phyloP scores from a whole-genome alignment of 2,888 invertebrate species.

The Sesia apiformis region DNA sequence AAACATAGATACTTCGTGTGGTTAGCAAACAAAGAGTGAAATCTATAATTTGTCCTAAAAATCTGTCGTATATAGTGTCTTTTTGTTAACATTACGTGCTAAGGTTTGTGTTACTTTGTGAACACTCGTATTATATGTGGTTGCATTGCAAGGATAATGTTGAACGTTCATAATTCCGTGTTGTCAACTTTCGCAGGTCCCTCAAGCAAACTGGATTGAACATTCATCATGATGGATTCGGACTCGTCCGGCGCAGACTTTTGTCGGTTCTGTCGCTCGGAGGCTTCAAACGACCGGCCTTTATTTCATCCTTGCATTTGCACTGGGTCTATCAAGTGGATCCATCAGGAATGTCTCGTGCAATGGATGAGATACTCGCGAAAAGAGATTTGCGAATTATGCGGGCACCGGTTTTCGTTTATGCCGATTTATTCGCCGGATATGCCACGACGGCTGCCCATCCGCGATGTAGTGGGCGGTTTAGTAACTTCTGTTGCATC shows the following conservation, averaged over 20 bases:
- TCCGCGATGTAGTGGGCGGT: slow-evolving; percentile 94
- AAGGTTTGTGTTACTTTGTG: slow-evolving; percentile 25
- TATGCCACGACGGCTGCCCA: slow-evolving; percentile 97
- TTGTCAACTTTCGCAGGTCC: slow-evolving; percentile 46
- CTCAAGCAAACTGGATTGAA: slow-evolving; percentile 60
- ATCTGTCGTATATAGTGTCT: slow-evolving; percentile 29
- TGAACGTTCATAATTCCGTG: slow-evolving; percentile 2
- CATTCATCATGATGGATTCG: slow-evolving; percentile 57
- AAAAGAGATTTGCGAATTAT: slow-evolving; percentile 98
- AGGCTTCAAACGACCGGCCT: slow-evolving; percentile 92
- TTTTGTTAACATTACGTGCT: slow-evolving; percentile 20
- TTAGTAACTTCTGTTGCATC: slow-evolving; percentile 90
- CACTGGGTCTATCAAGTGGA: slow-evolving; percentile 99
- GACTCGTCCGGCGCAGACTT: slow-evolving; percentile 85
- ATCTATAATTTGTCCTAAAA: slow-evolving; percentile 31
- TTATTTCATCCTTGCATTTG: slow-evolving; percentile 99
- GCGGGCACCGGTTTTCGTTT: slow-evolving; percentile 97
- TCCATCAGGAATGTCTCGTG: slow-evolving; percentile 97
- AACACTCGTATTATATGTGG: neutral
- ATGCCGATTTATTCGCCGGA: slow-evolving; percentile 99
- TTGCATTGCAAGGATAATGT: neutral
- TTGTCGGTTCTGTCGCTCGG: slow-evolving; percentile 98
- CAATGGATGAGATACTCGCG: slow-evolving; percentile 99
- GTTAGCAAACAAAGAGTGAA: slow-evolving; percentile 43
- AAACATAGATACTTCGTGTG: no score